Evolutionary conservation across 2,797 vertebrate genomes (phyloP), one percentile per base, ranked within the genome.

Genomic region (Spea hammondii): DNA sequence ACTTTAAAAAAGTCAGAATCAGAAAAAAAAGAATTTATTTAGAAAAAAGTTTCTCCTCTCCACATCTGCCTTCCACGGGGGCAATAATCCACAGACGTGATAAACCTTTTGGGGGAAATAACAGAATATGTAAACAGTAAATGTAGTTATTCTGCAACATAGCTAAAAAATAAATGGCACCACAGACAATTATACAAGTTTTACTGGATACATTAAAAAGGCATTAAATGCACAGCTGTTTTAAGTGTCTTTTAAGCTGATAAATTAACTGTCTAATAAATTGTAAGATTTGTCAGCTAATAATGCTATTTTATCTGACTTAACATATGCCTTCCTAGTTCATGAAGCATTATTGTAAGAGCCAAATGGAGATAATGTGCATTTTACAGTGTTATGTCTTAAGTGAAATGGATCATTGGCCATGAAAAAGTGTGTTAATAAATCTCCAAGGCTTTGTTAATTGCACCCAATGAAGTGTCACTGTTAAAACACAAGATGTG

Each of bases 401-500:
- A 93, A 93, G 90, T 93, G 92, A 91, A 92, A 94, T 92, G 92
- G 93, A 94, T 94, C 93, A 94, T 94, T 94, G 92, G 90, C 91
- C 92, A 91, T 91, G 91, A 92, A 92, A 91, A 92, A 93, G 92
- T 91, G 87, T 90, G 93, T 92, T 94, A 94, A 94, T 94, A 94
- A 94, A 94, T 95, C 94, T 94, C 92, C 83, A 87, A 92, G 92
- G 93, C 91, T 94, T 94, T 94, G 91, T 94, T 95, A 95, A 94
- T 94, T 94, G 92, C 91, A 92, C 92, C 92, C 93, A 94, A 93
- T 94, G 92, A 94, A 93, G 91, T 95, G 92, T 92, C 91, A 91
- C 93, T 94, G 91, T 94, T 94, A 95, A 94, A 95, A 94, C 92
- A 94, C 92, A 92, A 92, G 92, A 94, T 93, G 91, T 93, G 91